phyloP scores from a whole-genome alignment of 2,797 vertebrate genomes.

The Chromis chromis region DNA sequence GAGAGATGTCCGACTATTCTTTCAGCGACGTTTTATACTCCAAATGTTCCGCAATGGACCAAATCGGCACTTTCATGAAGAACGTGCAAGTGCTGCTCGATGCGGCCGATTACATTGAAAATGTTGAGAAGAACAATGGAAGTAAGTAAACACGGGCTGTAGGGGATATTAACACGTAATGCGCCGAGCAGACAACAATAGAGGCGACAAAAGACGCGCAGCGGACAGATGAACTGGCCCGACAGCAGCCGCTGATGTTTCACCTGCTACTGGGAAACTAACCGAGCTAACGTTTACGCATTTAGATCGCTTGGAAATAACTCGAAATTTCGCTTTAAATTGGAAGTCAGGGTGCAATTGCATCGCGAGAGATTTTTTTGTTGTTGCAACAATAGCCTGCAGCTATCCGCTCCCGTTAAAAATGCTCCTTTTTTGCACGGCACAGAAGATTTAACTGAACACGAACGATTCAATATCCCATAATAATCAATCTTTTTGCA shows the following conservation, averaged over 20 bases:
- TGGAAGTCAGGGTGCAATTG: constrained; percentile 17
- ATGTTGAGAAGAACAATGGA: constrained; percentile 91
- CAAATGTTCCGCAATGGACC: constrained; percentile 89
- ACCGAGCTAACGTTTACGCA: neutral
- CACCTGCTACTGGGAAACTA: constrained; percentile 53
- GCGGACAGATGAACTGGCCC: constrained; percentile 64
- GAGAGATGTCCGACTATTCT: constrained; percentile 87
- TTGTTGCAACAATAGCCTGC: constrained; percentile 51
- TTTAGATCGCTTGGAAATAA: neutral
- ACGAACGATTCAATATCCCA: neutral
- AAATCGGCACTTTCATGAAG: constrained; percentile 92
- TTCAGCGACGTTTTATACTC: constrained; percentile 89
- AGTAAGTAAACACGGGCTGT: constrained; percentile 87
- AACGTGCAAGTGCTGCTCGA: constrained; percentile 94
- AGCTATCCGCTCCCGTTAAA: constrained; percentile 48
- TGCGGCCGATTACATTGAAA: constrained; percentile 92
- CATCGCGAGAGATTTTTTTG: constrained; percentile 15
- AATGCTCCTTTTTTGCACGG: neutral
- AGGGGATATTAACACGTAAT: constrained; percentile 70
- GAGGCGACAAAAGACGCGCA: constrained; percentile 82
- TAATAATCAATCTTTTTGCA: neutral
- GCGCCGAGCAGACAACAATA: constrained; percentile 83
- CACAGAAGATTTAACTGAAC: no score
- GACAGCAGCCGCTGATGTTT: constrained; percentile 43
- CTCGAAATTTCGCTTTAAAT: neutral